Conservation (phyloP, 2,113 vertebrate species). For the Leptobrachium leishanense region DNA sequence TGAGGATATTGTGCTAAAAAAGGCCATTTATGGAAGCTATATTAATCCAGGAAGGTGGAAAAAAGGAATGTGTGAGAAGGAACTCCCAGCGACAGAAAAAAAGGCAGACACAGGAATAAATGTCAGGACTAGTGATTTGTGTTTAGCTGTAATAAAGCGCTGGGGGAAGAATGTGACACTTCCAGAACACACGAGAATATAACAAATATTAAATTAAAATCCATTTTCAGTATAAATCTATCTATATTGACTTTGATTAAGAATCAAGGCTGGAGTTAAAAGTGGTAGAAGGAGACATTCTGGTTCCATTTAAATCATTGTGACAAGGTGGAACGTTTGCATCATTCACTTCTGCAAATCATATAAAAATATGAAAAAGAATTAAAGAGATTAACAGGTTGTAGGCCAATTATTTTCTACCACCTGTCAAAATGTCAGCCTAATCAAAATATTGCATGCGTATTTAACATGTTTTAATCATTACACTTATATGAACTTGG, state of each 20-base stretch:
- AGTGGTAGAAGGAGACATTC: constrained; percentile 4
- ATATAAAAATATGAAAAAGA: constrained; percentile 14
- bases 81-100: constrained; percentile 24
- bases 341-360: constrained; percentile 15
- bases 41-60: constrained; percentile 30
- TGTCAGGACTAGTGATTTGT: constrained; percentile 28
- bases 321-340: background rate
- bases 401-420: background rate
- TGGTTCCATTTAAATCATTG: constrained; percentile 14
- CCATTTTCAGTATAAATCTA: too few relatives aligned
- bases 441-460: background rate
- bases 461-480: too few relatives aligned
- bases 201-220: background rate
- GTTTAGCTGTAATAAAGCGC: constrained; percentile 33
- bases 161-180: constrained; percentile 26
- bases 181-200: background rate
- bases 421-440: constrained; percentile 13
- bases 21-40: background rate
- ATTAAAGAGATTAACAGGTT: background rate
- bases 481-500: too few relatives aligned
- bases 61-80: constrained; percentile 32
- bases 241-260: too few relatives aligned
- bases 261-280: background rate
- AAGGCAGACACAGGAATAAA: constrained; percentile 38
- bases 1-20: background rate